A percentile compares a stretch with the other conserved stretches of the same genome.
Evolutionary conservation across 2,113 vertebrate genomes (phyloP).

Genomic region (Aplodontia rufa): DNA sequence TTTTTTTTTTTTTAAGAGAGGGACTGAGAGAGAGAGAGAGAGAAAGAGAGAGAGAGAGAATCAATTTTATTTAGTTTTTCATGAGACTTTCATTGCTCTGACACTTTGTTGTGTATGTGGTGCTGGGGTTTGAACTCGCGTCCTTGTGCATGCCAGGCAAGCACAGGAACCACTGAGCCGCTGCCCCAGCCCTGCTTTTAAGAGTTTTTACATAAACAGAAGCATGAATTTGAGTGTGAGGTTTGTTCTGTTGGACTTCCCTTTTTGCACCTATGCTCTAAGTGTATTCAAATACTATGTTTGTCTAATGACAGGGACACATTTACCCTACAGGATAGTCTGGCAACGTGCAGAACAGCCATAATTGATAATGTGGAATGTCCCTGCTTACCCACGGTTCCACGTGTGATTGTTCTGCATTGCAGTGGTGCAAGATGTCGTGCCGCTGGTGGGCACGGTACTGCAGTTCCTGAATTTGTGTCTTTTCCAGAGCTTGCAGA

Average conservation of each 20-base stretch:
- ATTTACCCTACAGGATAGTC: neutral
- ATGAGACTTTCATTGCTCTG: too few relatives aligned
- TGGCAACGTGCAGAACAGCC: neutral
- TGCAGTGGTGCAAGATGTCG: accelerated
- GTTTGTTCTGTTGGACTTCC: neutral
- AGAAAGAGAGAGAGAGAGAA: too few relatives aligned
- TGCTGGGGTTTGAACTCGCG: too few relatives aligned
- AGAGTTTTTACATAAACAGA: neutral
- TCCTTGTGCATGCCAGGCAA: too few relatives aligned
- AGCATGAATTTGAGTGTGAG: neutral
- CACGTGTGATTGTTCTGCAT: neutral
- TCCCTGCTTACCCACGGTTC: neutral
- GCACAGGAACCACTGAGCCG: too few relatives aligned
- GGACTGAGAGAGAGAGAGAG: too few relatives aligned
- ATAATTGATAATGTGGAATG: accelerated
- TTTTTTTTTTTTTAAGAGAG: too few relatives aligned
- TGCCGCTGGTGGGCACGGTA: accelerated
- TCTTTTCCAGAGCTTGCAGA: too few relatives aligned
- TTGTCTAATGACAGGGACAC: neutral
- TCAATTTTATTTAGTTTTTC: too few relatives aligned
- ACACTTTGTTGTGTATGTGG: too few relatives aligned
- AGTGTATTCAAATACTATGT: neutral
- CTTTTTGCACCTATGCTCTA: neutral
- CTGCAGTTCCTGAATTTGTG: neutral
- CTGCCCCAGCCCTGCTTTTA: too few relatives aligned